These are phyloP conservation scores for Calliphora vicina DNA, from an alignment of 1,140 invertebrate genomes.

Conservation along the genomic window DNA sequence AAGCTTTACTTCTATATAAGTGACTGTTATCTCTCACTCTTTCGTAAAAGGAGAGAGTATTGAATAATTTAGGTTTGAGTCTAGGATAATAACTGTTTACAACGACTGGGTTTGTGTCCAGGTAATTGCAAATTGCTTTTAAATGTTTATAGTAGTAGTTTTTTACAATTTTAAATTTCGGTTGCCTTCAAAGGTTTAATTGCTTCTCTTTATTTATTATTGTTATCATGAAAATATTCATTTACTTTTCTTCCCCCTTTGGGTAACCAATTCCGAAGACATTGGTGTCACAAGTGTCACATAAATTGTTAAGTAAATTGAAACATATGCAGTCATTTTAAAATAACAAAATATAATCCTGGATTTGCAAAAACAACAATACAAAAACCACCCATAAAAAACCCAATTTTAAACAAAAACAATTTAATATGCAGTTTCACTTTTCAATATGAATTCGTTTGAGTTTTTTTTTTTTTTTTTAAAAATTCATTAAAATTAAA, in stretches of 20 bases:
- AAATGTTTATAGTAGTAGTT: no score
- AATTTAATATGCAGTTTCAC: not conserved
- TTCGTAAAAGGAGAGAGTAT: no score
- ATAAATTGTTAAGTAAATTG: not conserved
- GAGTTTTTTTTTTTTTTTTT: no score
- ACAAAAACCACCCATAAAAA: not conserved
- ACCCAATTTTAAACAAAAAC: not conserved
- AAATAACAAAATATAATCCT: slow-evolving; percentile 6
- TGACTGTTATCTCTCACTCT: no score
- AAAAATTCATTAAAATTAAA: not conserved
- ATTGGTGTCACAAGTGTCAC: not conserved
- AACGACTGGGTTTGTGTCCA: no score
- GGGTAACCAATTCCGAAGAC: not conserved
- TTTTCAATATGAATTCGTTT: no score
- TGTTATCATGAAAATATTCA: not conserved
- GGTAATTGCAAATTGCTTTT: no score
- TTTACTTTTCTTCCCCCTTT: not conserved
- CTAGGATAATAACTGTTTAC: no score
- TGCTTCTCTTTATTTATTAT: not conserved
- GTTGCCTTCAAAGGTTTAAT: not conserved
- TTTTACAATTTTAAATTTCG: no score
- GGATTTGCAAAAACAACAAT: not conserved
- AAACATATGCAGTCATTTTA: not conserved
- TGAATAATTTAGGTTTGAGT: no score
- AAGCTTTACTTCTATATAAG: no score